Evolutionary conservation across 2,797 vertebrate species (phyloP).

Genomic region (Malacoctenus gilli): DNA sequence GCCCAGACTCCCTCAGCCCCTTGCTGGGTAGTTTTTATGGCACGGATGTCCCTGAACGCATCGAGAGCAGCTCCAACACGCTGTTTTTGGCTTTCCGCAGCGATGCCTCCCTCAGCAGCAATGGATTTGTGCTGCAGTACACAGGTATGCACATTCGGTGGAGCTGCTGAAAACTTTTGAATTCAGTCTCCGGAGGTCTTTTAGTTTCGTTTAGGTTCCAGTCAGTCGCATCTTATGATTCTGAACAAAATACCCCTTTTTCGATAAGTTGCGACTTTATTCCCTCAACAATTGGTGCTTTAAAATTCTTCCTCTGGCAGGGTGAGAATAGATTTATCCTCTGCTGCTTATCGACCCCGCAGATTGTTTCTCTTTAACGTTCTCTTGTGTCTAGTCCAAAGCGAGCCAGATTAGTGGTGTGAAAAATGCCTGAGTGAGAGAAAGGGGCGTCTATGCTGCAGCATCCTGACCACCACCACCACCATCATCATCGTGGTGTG

Average conservation of each 20-base stretch:
- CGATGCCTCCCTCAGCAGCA: constrained; percentile 95
- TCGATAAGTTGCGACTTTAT: constrained; percentile 36
- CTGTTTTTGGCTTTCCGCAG: constrained; percentile 97
- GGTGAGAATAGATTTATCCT: constrained; percentile 57
- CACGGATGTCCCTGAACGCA: constrained; percentile 89
- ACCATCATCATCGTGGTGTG: constrained; percentile 36
- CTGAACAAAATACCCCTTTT: constrained; percentile 41
- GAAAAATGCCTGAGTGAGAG: constrained; percentile 56
- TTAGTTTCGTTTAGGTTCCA: background rate
- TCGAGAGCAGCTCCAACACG: constrained; percentile 96
- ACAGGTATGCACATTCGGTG: constrained; percentile 80
- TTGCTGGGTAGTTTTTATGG: constrained; percentile 96
- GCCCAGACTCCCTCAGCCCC: constrained; percentile 92
- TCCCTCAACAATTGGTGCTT: constrained; percentile 49
- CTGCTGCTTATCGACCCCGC: constrained; percentile 61
- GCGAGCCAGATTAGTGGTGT: constrained; percentile 51
- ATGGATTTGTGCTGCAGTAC: constrained; percentile 94
- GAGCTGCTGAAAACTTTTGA: background rate
- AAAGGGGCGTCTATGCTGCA: constrained; percentile 31
- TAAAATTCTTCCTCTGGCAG: constrained; percentile 44
- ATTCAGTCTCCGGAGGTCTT: constrained; percentile 4
- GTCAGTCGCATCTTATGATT: constrained; percentile 10
- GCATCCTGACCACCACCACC: constrained; percentile 40
- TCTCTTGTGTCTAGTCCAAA: constrained; percentile 57
- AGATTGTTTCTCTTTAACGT: constrained; percentile 62